A percentile compares a stretch with the other conserved stretches of the same genome.
These are phyloP conservation scores for Zophobas morio DNA, from an alignment of 1,140 invertebrate genomes.

Conservation along the genomic window DNA sequence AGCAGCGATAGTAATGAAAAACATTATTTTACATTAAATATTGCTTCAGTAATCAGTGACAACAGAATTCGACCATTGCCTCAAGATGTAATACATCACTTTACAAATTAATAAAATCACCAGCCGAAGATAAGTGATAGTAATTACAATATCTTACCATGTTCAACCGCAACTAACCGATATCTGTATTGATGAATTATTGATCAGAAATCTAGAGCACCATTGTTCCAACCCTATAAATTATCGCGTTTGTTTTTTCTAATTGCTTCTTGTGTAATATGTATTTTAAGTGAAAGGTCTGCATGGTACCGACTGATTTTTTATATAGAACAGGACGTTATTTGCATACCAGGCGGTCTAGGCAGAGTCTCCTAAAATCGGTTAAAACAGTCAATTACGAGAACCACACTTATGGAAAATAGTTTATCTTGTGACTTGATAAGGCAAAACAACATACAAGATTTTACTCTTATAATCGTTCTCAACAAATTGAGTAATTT, in stretches of 20 bases:
- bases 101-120: conserved; percentile 30
- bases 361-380: conserved; percentile 10
- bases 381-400: not conserved
- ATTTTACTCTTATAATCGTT: not conserved
- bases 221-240: conserved; percentile 35
- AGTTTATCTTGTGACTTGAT: not conserved
- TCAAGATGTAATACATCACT: not conserved
- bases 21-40: too few species aligned
- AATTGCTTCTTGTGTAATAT: conserved; percentile 31
- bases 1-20: too few species aligned
- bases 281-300: conserved; percentile 27
- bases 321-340: conserved; percentile 5
- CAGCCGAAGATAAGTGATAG: conserved; percentile 22
- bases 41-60: not conserved
- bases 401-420: not conserved
- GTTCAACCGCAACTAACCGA: conserved; percentile 12
- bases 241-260: conserved; percentile 38
- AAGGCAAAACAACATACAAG: not conserved
- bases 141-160: conserved; percentile 31
- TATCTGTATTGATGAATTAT: conserved; percentile 34
- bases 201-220: conserved; percentile 37
- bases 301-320: not conserved
- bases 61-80: not conserved
- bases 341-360: conserved; percentile 2
- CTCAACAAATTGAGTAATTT: not conserved